Evolutionary conservation across 2,888 invertebrate species (phyloP).

Genomic region (Sesia apiformis): DNA sequence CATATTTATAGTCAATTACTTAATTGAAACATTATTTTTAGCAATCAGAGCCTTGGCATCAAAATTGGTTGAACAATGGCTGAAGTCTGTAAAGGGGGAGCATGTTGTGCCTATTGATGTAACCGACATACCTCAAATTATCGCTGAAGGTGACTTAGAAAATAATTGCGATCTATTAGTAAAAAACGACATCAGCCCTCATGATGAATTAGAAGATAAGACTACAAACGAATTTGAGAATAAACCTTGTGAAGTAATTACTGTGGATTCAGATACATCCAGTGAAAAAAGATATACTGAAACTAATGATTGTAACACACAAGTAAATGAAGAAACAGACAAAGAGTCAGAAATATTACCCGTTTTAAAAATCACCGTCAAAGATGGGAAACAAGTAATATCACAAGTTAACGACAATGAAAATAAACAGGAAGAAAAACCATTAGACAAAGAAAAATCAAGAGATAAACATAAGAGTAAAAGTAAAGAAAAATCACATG

Average conservation of each 20-base stretch:
- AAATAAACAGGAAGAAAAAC: constrained; percentile 36
- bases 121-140: constrained; percentile 51
- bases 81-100: constrained; percentile 89
- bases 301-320: constrained; percentile 12
- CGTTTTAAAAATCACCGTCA: constrained; percentile 77
- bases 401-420: constrained; percentile 70
- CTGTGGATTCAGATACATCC: constrained; percentile 14
- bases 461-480: constrained; percentile 46
- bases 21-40: constrained; percentile 37
- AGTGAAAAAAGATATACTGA: constrained; percentile 8
- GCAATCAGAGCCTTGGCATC: constrained; percentile 85
- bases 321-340: constrained; percentile 25
- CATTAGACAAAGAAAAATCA: constrained; percentile 36
- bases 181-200: constrained; percentile 16
- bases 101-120: constrained; percentile 59
- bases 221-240: constrained; percentile 15
- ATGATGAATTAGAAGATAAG: constrained; percentile 12
- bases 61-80: constrained; percentile 91
- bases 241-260: constrained; percentile 8
- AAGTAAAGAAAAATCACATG: constrained; percentile 67
- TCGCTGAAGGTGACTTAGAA: constrained; percentile 36
- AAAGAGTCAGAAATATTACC: constrained; percentile 48
- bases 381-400: constrained; percentile 82
- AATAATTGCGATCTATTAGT: constrained; percentile 13
- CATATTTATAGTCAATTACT: no score